Evolutionary conservation across 2,888 invertebrate species (phyloP), one percentile per base, ranked within the genome.

Genomic region (Andrena flavipes): DNA sequence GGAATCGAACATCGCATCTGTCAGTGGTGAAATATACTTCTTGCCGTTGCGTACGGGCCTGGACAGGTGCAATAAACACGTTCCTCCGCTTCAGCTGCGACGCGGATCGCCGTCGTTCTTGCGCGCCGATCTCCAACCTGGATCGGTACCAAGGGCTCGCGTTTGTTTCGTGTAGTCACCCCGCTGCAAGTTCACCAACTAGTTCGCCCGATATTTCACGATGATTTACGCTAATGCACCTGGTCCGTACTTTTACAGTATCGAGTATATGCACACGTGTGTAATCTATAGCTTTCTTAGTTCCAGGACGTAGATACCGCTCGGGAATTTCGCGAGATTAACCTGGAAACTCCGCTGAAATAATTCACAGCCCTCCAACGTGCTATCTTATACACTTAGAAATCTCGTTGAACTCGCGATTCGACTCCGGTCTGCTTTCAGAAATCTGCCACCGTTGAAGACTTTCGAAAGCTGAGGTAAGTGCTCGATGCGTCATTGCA

Each of bases 191-290:
- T 49, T 69, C 69, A 16, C 29, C 48, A 62, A 49, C 70, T 49
- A 54, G 33, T 42, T 62, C 71, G 51, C 78, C 78, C 74, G 59
- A 79, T 83, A 82, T 56, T 59, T 54, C 42, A 20, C 67, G 60
- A 84, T 84, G 84, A 84, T 83, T 80, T 80, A 83, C 76, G 83
- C 80, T 84, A 84, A 84, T 83, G 83, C 76, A 84, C 80, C 68
- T 83, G 63, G 54, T 29, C 35, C 23, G 51, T 48, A 79, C 68
- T 82, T 84, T 69, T 82, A 82, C 79, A 72, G 71, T 68, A 74
- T 67, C 62, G 51, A 74, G 82, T 75, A 74, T 63, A 63, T 54
- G 54, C 73, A 48, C 35, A 48, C 26, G 65, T n/a, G 72, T 7
- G 48, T 75, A 71, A 82, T 79, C 71, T 74, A 78, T 23, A 29